phyloP scores from a whole-genome alignment of 2,888 invertebrate species.

The Eristalis tenax region DNA sequence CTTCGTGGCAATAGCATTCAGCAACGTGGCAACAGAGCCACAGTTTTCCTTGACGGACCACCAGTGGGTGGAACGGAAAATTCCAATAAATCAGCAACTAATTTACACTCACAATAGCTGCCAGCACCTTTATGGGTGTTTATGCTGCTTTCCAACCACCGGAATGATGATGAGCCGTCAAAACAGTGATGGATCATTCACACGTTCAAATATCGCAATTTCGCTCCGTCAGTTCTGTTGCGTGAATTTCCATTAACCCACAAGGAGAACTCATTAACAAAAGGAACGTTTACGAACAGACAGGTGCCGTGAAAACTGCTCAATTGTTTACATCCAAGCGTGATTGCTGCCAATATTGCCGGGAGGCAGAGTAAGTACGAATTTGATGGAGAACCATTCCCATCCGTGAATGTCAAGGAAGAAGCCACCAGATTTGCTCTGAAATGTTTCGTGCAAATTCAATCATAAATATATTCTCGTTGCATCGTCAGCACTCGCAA shows the following conservation, averaged over 20 bases:
- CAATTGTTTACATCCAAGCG: conserved; percentile 10
- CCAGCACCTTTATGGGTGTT: neutral
- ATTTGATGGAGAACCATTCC: conserved; percentile 18
- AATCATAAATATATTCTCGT: conserved; percentile 5
- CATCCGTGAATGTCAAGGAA: conserved; percentile 14
- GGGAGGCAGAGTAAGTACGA: neutral
- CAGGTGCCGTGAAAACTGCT: neutral
- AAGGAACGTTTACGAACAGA: neutral
- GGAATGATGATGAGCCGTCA: conserved; percentile 21
- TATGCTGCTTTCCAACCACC: neutral
- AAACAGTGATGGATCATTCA: conserved; percentile 7
- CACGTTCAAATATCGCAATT: neutral
- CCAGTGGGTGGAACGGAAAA: neutral
- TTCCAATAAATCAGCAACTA: neutral
- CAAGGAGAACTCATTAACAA: neutral
- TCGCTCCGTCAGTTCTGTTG: neutral
- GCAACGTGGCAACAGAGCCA: no score
- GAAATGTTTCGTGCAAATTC: neutral
- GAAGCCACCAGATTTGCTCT: neutral
- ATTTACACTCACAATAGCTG: neutral
- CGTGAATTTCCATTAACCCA: neutral
- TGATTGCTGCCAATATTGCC: conserved; percentile 11
- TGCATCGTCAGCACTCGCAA: conserved; percentile 6
- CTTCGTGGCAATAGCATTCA: no score
- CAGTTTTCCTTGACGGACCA: neutral